Base-by-base conservation (phyloP, 2,888 invertebrate genomes). In the Deilephila porcellus region DNA sequence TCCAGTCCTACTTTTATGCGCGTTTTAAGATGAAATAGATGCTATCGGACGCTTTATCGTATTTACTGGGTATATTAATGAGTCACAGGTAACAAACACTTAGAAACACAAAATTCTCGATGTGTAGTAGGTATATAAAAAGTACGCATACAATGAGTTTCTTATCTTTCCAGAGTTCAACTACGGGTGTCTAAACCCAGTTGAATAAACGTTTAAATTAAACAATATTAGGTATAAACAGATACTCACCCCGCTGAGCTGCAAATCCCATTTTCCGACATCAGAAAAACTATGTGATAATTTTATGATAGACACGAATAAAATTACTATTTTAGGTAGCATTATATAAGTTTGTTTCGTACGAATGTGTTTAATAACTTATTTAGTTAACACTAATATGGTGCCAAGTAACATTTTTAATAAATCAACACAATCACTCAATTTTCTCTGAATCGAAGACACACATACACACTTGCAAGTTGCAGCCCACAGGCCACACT, bases 221-320 rank as follows among this genome's bases (percentile, higher is more conserved):
- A 45, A 20, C 0, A 14, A 67, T 52, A 52, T 45, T 20, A 67
- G 2, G n/a, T 45, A 20, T 0, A 8, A 64, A 45, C 5, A 17
- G 20, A 20, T 67, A 77, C 91, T 90, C 86, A 96, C 96, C 90
- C 94, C 93, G 79, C 92, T 95, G 78, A 97, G 87, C 80, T 95
- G 93, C 82, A 95, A 95, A 88, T 96, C 95, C 96, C 96, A 97
- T 94, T 95, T 96, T 82, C 97, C 97, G 80, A 96, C 95, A 87
- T 96, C 96, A 56, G 96, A 96, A 89, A 96, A 93, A 80, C 94
- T 88, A 78, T 87, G 84, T 75, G 90, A 86, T 80, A 88, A 84
- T 85, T 88, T 87, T 76, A 90, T 79, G 76, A 90, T 76, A 72
- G 86, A 78, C 80, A 90, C 80, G 79, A 90, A 82, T 77, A 91